These are phyloP conservation scores for Drosophila barbarae DNA, from an alignment of 2,888 invertebrate species.

Conservation along the genomic window DNA sequence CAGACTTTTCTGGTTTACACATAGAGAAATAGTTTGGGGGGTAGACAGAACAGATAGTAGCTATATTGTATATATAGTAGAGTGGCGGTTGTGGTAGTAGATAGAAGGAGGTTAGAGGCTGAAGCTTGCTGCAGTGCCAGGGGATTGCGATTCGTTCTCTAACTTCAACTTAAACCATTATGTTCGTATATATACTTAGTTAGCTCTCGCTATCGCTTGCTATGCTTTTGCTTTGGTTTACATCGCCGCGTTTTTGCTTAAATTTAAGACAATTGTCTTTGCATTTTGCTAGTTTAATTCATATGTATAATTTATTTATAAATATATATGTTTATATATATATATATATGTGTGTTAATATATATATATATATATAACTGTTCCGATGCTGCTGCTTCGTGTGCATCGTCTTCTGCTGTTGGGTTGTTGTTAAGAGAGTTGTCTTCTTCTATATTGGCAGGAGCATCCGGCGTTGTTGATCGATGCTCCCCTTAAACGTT, in stretches of 20 bases:
- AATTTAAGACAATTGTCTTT: slow-evolving; percentile 63
- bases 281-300: slow-evolving; percentile 46
- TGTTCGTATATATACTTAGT: slow-evolving; percentile 25
- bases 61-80: not conserved
- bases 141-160: slow-evolving; percentile 25
- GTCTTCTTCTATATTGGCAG: slow-evolving; percentile 28
- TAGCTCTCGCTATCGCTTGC: slow-evolving; percentile 14
- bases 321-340: slow-evolving; percentile 57
- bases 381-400: slow-evolving; percentile 39
- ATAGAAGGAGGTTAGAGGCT: slow-evolving; percentile 32
- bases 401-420: slow-evolving; percentile 41
- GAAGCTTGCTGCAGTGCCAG: slow-evolving; percentile 37
- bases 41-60: slow-evolving; percentile 21
- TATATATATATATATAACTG: slow-evolving; percentile 31
- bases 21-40: slow-evolving; percentile 17
- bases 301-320: slow-evolving; percentile 59
- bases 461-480: slow-evolving; percentile 43
- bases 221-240: slow-evolving; percentile 19
- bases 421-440: slow-evolving; percentile 37
- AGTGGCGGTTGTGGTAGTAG: slow-evolving; percentile 19
- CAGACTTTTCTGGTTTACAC: slow-evolving; percentile 24
- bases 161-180: slow-evolving; percentile 43
- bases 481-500: slow-evolving; percentile 25
- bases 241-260: slow-evolving; percentile 48
- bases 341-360: slow-evolving; percentile 9